phyloP scores from a whole-genome alignment of 1,140 invertebrate genomes.

The Acyrthosiphon pisum region DNA sequence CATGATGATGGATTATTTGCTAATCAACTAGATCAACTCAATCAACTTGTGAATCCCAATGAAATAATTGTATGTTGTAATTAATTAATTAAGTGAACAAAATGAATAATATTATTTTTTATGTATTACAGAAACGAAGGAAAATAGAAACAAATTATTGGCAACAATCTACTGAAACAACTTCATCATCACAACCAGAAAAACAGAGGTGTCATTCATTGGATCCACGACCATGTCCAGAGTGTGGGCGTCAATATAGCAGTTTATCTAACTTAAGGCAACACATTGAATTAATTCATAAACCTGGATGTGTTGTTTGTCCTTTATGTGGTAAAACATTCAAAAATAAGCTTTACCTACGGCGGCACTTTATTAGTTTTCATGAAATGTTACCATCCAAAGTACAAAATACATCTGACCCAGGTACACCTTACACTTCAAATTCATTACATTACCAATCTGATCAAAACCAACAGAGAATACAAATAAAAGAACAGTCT shows the following conservation, averaged over 20 bases:
- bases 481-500: constrained; percentile 35
- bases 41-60: constrained; percentile 44
- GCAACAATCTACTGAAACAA: constrained; percentile 31
- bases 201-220: constrained; percentile 70
- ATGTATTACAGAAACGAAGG: constrained; percentile 27
- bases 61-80: constrained; percentile 32
- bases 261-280: constrained; percentile 81
- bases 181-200: constrained; percentile 33
- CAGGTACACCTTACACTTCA: constrained; percentile 27
- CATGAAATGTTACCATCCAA: constrained; percentile 66
- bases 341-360: constrained; percentile 79
- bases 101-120: background rate
- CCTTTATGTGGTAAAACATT: constrained; percentile 77
- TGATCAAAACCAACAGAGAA: constrained; percentile 21
- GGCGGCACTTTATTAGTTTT: constrained; percentile 72
- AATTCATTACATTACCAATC: constrained; percentile 36
- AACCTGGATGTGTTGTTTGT: constrained; percentile 77
- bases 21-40: constrained; percentile 48
- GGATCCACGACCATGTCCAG: constrained; percentile 74
- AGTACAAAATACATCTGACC: constrained; percentile 31
- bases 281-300: constrained; percentile 81
- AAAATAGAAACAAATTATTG: constrained; percentile 54
- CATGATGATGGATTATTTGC: constrained; percentile 44
- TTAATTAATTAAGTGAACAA: background rate
- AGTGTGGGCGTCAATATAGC: constrained; percentile 80